Base-by-base conservation (phyloP, 2,113 vertebrate species). In the Silurus meridionalis region DNA sequence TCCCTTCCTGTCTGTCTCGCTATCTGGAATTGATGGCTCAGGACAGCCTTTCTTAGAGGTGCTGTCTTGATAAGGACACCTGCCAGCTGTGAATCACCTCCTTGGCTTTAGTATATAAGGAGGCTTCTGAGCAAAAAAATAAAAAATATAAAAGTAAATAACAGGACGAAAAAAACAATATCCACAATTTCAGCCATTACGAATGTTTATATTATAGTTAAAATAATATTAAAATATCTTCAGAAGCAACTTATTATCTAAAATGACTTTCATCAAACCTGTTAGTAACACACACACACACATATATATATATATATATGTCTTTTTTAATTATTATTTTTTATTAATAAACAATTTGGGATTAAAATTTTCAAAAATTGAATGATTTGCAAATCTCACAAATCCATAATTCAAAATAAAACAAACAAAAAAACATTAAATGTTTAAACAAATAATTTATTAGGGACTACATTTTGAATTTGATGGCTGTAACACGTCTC, bases 81-180 rank as follows among this genome's bases (percentile, higher is more conserved):
- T 86, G 83, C 69, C 78, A 82, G n/a, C 60, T 75, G 74, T 52
- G 81, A 10, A 82, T 63, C 80, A 83, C 28, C 79, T 82, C 25
- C 50, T 78, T 74, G 78, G 60, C 14, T 58, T 63, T 61, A 85
- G 67, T 66, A 60, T 60, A 80, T 4, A 58, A 19, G 15, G 23
- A 37, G 13, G 21, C 6, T 78, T 78, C 48, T 7, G 50, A 75
- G 48, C n/a, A 25, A 53, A 14, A 77, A 14, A 52, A 23, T n/a
- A 21, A 21, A n/a, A 21, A 64, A 64, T 2, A 67, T 14, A 13
- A 13, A 11, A 69, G 28, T 13, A 14, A 28, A 8, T 37, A 37
- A 37, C 28, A 5, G 25, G 0, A 11, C 3, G 0, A 5, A 37
- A 69, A 37, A 69, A 69, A 28, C 14, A 15, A n/a, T 37, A 37